Evolutionary conservation across 2,113 vertebrate species (phyloP).

Genomic region (Colaptes auratus): DNA sequence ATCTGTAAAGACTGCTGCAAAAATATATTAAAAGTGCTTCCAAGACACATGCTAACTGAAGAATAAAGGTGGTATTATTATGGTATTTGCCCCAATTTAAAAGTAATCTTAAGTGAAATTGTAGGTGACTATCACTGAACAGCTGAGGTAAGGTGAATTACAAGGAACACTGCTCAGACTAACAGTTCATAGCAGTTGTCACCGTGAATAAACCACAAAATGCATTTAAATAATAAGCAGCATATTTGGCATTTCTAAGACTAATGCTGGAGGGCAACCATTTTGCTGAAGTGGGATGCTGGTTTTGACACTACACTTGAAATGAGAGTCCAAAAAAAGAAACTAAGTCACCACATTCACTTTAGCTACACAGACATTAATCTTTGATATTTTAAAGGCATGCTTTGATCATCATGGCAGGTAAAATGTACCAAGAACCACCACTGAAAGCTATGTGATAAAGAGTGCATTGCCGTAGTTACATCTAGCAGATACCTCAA

Average conservation of each 20-base stretch:
- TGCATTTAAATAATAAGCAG: slow-evolving; percentile 7
- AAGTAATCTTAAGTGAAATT: neutral
- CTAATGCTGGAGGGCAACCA: neutral
- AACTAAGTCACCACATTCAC: neutral
- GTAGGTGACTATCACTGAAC: neutral
- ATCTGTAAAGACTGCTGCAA: neutral
- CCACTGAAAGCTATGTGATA: fast-evolving
- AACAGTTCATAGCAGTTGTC: slow-evolving; percentile 37
- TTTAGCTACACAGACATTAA: neutral
- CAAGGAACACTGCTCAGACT: slow-evolving; percentile 13
- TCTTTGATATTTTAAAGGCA: neutral
- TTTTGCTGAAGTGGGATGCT: neutral
- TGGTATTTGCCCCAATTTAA: neutral
- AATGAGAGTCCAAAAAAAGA: neutral
- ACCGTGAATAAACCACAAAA: neutral
- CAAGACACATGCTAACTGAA: neutral
- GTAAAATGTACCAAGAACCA: neutral
- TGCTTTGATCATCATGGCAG: neutral
- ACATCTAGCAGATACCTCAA: neutral
- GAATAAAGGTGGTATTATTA: neutral
- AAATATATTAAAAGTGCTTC: neutral
- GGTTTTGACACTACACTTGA: neutral
- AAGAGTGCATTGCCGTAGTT: neutral
- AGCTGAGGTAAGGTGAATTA: neutral
- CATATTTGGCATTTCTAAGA: slow-evolving; percentile 30